Evolutionary conservation across 2,113 vertebrate species (phyloP), one percentile per base, ranked within the genome.

Genomic region (Chiloscyllium plagiosum): DNA sequence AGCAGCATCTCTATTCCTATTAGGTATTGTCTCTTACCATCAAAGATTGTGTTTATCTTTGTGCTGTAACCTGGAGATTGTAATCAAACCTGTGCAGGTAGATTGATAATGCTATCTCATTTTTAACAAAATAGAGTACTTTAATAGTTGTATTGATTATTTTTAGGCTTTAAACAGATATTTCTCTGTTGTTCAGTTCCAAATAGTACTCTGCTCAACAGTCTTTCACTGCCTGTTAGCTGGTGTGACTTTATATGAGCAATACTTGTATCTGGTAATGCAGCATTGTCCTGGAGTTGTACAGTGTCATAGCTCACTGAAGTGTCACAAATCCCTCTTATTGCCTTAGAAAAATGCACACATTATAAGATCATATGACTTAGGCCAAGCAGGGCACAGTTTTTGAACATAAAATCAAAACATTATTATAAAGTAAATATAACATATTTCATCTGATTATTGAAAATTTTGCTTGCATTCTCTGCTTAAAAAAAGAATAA

Each of bases 121-220:
- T 95, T 52, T 47, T 72, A 95, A 70, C 68, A 72, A 69, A 65
- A 95, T 72, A 72, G 68, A 1, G 26, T 29, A 47, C 68, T 24
- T 72, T 95, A 95, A 95, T 95, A 95, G 94, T 29, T 70, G 69
- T 70, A 72, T 95, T 95, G 69, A 95, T 95, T 52, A 68, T 76
- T 95, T 70, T 95, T 95, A 19, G n/a, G 68, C 69, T 95, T 95
- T 95, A 61, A 93, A n/a, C 61, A 95, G 94, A 95, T 52, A 47
- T 95, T 72, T 95, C 42, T 93, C 61, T 66, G 5, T n/a, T 66
- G 61, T 61, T 68, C 61, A 93, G 29, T 93, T 61, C 61, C 89
- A 66, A 93, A 93, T 61, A n/a, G 17, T 15, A 42, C 19, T 8
- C 17, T 66, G 33, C 33, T 93, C 37, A 66, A 61, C 89, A 93